Evolutionary conservation across 2,113 vertebrate genomes (phyloP), one percentile per base, ranked within the genome.

Genomic region (Oncorhynchus nerka): DNA sequence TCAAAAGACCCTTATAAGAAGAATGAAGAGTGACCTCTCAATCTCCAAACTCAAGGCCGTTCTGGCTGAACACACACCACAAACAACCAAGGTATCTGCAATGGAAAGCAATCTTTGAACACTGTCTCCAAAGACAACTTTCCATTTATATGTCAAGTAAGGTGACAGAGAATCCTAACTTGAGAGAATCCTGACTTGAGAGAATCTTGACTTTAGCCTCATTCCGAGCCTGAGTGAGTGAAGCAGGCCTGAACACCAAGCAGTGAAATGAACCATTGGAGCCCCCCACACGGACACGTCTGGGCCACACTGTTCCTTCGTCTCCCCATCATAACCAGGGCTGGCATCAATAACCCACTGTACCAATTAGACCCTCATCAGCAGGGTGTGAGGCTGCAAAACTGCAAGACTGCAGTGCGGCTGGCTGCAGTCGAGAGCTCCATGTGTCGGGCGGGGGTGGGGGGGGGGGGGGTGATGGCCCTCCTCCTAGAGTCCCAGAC

Each of bases 191-290:
- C 15, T 55, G 51, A 55, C 4, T 4, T 55, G 12, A 55, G 49
- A 71, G 22, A 75, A 45, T 49, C 19, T 12, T 7, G 69, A 15
- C 55, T 59, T 61, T 11, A 62, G 49, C 13, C 48, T 71, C 16
- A 30, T 66, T 28, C n/a, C 0, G 16, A 66, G 24, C 64, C 12
- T 28, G 48, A 71, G 83, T 73, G 69, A 75, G 75, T 75, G 83
- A 71, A 86, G 78, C 91, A 89, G 59, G 89, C 88, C 86, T 91
- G 88, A 59, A 83, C 90, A 78, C 51, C 91, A 92, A 16, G 90
- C 90, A 88, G 83, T 86, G 86, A 90, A 91, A 92, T 90, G 86
- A 91, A 89, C 86, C 85, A 81, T 80, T 68, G 84, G 90, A 91
- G 83, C 86, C 83, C 90, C 89, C 78, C 19, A 16, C n/a, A 62